Conservation (phyloP, 2,797 vertebrate genomes). For the Syndactyla subalaris region DNA sequence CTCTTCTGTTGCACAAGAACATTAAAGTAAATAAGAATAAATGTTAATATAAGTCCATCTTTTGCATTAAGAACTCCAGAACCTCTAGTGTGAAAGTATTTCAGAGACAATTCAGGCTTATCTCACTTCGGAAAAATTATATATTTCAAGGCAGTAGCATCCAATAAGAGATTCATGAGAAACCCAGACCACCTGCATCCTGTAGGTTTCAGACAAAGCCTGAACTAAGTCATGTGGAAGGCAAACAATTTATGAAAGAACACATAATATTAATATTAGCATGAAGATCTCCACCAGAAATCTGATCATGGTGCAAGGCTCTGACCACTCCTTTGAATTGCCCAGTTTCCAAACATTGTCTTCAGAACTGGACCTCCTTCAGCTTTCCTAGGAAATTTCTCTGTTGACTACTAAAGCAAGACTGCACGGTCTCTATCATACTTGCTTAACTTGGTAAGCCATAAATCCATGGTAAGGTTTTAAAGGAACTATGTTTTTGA, state of each 20-base stretch:
- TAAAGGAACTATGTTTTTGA: background rate
- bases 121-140: background rate
- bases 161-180: background rate
- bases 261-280: background rate
- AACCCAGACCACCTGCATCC: background rate
- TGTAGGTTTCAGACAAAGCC: background rate
- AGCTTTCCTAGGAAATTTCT: background rate
- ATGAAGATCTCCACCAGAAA: background rate
- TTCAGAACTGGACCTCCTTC: background rate
- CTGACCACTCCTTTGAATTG: background rate
- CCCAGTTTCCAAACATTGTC: background rate
- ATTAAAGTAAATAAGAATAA: background rate
- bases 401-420: background rate
- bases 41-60: background rate
- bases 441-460: background rate
- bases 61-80: background rate
- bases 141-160: background rate
- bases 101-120: background rate
- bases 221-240: background rate
- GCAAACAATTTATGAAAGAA: background rate
- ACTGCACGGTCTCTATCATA: background rate
- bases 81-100: fast-evolving
- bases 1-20: background rate
- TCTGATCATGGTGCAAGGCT: background rate
- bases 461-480: background rate